Conservation (phyloP, 2,888 invertebrate species). For the Calliopum simillimum region DNA sequence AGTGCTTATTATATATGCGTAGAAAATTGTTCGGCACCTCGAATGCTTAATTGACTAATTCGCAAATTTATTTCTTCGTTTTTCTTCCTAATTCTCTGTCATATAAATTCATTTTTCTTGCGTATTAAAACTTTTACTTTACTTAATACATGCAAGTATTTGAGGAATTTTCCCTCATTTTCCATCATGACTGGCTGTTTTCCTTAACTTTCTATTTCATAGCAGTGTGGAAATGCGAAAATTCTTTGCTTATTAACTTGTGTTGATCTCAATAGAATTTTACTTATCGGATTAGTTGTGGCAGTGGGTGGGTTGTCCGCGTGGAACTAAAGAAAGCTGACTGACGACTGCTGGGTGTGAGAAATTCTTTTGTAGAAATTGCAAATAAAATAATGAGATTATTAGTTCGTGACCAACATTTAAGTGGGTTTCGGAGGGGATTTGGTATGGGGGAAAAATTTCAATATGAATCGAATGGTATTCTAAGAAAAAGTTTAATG, state of each 20-base stretch:
- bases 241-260: slow-evolving; percentile 34
- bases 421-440: not conserved
- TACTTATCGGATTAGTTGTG: slow-evolving; percentile 20
- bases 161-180: slow-evolving; percentile 12
- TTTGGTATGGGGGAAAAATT: not conserved
- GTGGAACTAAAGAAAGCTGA: no score
- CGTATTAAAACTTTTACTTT: slow-evolving; percentile 25
- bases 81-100: not conserved
- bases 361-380: slow-evolving; percentile 31
- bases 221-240: slow-evolving; percentile 9
- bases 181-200: not conserved
- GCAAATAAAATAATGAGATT: slow-evolving; percentile 59
- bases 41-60: slow-evolving; percentile 26
- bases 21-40: not conserved
- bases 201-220: not conserved
- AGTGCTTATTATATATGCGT: not conserved
- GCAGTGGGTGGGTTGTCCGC: not conserved
- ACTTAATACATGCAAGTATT: slow-evolving; percentile 17
- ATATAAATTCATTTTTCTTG: not conserved
- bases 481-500: not conserved
- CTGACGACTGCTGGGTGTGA: not conserved
- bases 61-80: not conserved
- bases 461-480: not conserved
- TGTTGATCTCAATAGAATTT: slow-evolving; percentile 20
- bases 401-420: slow-evolving; percentile 58